Evolutionary conservation across 2,888 invertebrate genomes (phyloP).

Genomic region (Anodontia alba): DNA sequence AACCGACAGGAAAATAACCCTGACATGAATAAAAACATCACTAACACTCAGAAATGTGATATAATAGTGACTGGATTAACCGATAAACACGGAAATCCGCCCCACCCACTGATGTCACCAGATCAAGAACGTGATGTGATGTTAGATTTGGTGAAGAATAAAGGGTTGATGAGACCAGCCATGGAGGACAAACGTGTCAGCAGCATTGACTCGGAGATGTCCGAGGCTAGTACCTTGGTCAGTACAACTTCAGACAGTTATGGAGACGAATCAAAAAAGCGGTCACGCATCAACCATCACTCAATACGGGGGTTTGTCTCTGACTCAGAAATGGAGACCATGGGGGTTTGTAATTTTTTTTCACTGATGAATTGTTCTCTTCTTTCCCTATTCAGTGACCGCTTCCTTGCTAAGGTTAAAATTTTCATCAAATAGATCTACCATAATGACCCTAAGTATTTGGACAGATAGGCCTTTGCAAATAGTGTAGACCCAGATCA

Average conservation of each 20-base stretch:
- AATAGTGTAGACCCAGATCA: too few relatives aligned
- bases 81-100: conserved; percentile 78
- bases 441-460: too few relatives aligned
- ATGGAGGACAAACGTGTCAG: conserved; percentile 88
- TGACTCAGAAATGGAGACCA: conserved; percentile 96
- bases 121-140: conserved; percentile 91
- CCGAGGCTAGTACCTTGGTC: conserved; percentile 85
- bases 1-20: conserved; percentile 28
- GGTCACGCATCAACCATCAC: conserved; percentile 87
- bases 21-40: conserved; percentile 69
- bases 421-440: not conserved
- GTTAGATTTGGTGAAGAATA: conserved; percentile 96
- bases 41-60: conserved; percentile 72
- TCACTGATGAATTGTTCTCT: not conserved
- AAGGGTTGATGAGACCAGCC: conserved; percentile 89
- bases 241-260: conserved; percentile 78
- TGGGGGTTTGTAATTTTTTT: conserved; percentile 89
- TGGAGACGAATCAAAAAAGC: conserved; percentile 68
- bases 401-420: not conserved
- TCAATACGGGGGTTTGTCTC: conserved; percentile 93
- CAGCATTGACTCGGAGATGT: conserved; percentile 96
- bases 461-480: too few relatives aligned
- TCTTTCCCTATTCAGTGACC: not conserved
- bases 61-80: conserved; percentile 75
- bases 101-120: conserved; percentile 44